Evolutionary conservation across 2,113 vertebrate genomes (phyloP).

Genomic region (Rostratula benghalensis): DNA sequence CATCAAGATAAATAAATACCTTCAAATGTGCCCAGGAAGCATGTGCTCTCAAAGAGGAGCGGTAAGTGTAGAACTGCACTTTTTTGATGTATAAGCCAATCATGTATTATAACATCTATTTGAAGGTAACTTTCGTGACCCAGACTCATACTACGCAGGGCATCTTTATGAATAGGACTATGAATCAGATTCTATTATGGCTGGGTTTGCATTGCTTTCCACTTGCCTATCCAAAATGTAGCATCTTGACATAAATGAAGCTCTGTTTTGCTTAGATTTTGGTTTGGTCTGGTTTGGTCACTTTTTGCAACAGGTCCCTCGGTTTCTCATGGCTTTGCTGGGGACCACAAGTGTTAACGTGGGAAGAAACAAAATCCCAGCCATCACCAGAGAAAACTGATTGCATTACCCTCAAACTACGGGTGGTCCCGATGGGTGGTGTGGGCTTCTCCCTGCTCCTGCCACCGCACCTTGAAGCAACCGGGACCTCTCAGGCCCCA

Average conservation of each 20-base stretch:
- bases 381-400: not conserved
- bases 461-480: not conserved
- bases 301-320: not conserved
- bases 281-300: not conserved
- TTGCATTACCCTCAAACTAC: not conserved
- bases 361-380: not conserved
- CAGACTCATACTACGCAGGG: not conserved
- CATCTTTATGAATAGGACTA: not conserved
- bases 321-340: not conserved
- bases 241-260: not conserved
- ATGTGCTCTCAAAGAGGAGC: not conserved
- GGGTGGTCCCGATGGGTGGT: fast-evolving
- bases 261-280: not conserved
- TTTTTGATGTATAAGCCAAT: not conserved
- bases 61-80: not conserved
- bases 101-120: not conserved
- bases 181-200: not conserved
- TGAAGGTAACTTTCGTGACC: not conserved
- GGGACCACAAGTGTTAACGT: not conserved
- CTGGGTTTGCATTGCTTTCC: not conserved
- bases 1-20: not conserved
- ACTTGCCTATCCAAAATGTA: not conserved
- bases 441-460: not conserved
- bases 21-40: not conserved
- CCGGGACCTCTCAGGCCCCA: not conserved